Evolutionary conservation across 37 sponge, comb jelly and placozoan species (phyloP).

Genomic region (Beroe ovata): DNA sequence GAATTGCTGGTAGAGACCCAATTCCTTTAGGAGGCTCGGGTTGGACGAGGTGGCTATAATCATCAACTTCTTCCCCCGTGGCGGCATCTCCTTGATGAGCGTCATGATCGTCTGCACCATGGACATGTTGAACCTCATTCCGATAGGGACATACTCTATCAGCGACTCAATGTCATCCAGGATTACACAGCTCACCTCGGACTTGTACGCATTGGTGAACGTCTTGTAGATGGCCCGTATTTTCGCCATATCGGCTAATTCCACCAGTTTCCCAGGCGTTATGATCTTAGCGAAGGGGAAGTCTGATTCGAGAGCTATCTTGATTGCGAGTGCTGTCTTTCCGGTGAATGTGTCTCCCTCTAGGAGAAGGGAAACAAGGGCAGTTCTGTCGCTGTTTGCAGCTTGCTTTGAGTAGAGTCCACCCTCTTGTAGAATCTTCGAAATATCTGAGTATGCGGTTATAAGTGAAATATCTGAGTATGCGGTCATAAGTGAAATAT

Average conservation of each 20-base stretch:
- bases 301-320: constrained; percentile 77
- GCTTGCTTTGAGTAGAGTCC: constrained; percentile 73
- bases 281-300: constrained; percentile 88
- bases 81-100: constrained; percentile 50
- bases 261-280: constrained; percentile 88
- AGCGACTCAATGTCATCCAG: constrained; percentile 94
- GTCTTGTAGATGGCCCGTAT: constrained; percentile 89
- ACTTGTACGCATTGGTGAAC: constrained; percentile 98
- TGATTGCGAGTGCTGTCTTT: constrained; percentile 93
- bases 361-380: constrained; percentile 83
- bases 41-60: constrained; percentile 54
- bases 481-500: background rate
- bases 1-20: constrained; percentile 44
- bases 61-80: constrained; percentile 61
- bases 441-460: background rate
- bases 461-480: background rate
- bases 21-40: constrained; percentile 15
- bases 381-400: constrained; percentile 70
- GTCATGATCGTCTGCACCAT: constrained; percentile 60
- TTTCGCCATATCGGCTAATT: constrained; percentile 82
- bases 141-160: constrained; percentile 70
- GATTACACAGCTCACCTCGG: constrained; percentile 90
- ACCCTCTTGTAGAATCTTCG: constrained; percentile 76
- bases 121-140: constrained; percentile 63
- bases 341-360: constrained; percentile 78